These are phyloP conservation scores for Tragelaphus scriptus DNA, from an alignment of 2,113 vertebrate genomes.

Conservation along the genomic window DNA sequence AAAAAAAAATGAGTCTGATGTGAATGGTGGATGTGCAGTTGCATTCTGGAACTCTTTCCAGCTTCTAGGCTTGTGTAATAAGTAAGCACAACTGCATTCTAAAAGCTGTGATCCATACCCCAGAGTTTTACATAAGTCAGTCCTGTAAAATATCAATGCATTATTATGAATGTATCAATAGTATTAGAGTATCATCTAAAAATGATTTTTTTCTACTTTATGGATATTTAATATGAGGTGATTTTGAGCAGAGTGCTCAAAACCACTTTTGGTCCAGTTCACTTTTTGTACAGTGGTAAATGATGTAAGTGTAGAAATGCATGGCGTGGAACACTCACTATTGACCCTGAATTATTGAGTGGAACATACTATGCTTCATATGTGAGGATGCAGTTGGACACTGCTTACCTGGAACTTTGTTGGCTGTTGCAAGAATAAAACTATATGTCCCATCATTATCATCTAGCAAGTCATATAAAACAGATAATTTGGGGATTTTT, in stretches of 20 bases:
- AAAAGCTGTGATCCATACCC: background rate
- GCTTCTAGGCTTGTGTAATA: background rate
- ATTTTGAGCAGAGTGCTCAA: background rate
- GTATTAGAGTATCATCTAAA: background rate
- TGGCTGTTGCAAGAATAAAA: background rate
- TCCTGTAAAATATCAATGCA: background rate
- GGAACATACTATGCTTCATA: background rate
- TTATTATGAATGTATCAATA: background rate
- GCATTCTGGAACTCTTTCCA: background rate
- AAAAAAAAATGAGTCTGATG: background rate
- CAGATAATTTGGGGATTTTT: background rate
- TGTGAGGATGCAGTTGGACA: background rate
- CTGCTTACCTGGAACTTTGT: background rate
- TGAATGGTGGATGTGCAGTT: background rate
- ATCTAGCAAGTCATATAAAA: background rate
- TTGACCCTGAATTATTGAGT: background rate
- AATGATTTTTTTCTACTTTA: background rate
- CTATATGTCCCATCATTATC: background rate
- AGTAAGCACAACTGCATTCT: background rate
- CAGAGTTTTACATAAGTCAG: background rate
- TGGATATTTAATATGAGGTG: background rate
- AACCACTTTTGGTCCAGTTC: background rate
- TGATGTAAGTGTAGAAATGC: background rate
- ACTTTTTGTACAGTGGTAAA: background rate
- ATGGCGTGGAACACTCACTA: background rate